Evolutionary conservation across 1,140 invertebrate species (phyloP).

Genomic region (Leptinotarsa undecemlineata): DNA sequence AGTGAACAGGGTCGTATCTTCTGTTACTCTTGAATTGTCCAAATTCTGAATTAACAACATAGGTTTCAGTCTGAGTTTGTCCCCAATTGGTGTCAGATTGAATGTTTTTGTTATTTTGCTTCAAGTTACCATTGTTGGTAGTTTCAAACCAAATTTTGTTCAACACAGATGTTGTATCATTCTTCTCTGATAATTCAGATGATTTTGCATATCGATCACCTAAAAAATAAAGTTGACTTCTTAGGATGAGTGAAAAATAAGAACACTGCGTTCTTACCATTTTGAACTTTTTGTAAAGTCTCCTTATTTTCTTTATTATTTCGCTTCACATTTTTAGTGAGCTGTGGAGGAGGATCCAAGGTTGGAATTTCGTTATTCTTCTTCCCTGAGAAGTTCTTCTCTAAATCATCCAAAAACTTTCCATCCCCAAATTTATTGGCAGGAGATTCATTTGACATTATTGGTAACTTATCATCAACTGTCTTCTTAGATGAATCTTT

Average conservation of each 20-base stretch:
- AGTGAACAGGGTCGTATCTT: slow-evolving; percentile 41
- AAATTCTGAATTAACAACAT: slow-evolving; percentile 42
- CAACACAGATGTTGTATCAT: slow-evolving; percentile 53
- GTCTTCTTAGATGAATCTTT: slow-evolving; percentile 29
- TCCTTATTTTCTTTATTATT: slow-evolving; percentile 12
- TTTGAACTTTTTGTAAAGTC: slow-evolving; percentile 36
- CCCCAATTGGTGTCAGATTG: slow-evolving; percentile 35
- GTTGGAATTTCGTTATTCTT: slow-evolving; percentile 32
- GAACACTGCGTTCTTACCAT: slow-evolving; percentile 22
- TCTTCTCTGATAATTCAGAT: slow-evolving; percentile 24
- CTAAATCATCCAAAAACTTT: slow-evolving; percentile 40
- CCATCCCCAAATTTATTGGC: slow-evolving; percentile 20
- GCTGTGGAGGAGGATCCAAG: slow-evolving; percentile 31
- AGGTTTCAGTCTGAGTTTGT: slow-evolving; percentile 34
- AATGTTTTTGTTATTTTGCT: slow-evolving; percentile 38
- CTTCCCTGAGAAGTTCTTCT: slow-evolving; percentile 38
- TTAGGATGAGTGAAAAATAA: neutral
- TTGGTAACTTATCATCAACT: slow-evolving; percentile 15
- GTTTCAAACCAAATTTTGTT: slow-evolving; percentile 58
- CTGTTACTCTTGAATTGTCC: slow-evolving; percentile 45
- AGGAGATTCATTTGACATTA: slow-evolving; percentile 30
- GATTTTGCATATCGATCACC: slow-evolving; percentile 36
- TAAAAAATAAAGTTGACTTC: slow-evolving; percentile 12
- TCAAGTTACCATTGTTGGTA: slow-evolving; percentile 36
- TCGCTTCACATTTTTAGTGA: neutral